Evolutionary conservation across 1,140 invertebrate species (phyloP).

Genomic region (Camponotus vicinus): DNA sequence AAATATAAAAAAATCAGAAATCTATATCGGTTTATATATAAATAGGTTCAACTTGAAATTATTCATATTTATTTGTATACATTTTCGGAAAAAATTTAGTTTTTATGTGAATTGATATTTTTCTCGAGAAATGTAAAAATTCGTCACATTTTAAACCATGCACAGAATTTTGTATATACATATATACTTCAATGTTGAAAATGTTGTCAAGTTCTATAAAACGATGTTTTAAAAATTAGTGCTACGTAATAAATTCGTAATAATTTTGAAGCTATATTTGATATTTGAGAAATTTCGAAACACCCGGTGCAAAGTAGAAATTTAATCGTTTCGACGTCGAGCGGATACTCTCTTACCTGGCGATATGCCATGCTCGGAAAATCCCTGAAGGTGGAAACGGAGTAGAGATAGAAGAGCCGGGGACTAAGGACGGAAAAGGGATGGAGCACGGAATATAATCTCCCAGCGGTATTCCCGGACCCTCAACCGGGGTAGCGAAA

Average conservation of each 20-base stretch:
- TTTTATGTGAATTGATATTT: not conserved
- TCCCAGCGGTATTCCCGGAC: constrained; percentile 35
- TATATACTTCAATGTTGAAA: not conserved
- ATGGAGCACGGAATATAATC: constrained; percentile 14
- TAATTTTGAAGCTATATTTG: too few species aligned
- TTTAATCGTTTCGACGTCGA: not conserved
- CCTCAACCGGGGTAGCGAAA: constrained; percentile 29
- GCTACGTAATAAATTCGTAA: too few species aligned
- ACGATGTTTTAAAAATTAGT: not conserved
- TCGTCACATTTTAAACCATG: not conserved
- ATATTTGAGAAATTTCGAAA: not conserved
- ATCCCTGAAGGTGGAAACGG: constrained; percentile 23
- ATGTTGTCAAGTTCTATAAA: not conserved
- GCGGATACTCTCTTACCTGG: constrained; percentile 5
- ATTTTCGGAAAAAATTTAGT: not conserved
- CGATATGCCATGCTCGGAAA: constrained; percentile 2
- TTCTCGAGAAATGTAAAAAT: not conserved
- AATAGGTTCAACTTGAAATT: not conserved
- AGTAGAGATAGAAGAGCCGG: not conserved
- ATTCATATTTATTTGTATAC: not conserved
- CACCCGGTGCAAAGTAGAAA: not conserved
- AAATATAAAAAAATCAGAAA: not conserved
- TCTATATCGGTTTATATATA: not conserved
- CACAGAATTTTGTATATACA: not conserved
- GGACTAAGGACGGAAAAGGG: constrained; percentile 6